A percentile compares a stretch with the other conserved stretches of the same genome.
Evolutionary conservation across 64 coral and sea anemone species (phyloP).

Genomic region (Dendrophyllia cribrosa): DNA sequence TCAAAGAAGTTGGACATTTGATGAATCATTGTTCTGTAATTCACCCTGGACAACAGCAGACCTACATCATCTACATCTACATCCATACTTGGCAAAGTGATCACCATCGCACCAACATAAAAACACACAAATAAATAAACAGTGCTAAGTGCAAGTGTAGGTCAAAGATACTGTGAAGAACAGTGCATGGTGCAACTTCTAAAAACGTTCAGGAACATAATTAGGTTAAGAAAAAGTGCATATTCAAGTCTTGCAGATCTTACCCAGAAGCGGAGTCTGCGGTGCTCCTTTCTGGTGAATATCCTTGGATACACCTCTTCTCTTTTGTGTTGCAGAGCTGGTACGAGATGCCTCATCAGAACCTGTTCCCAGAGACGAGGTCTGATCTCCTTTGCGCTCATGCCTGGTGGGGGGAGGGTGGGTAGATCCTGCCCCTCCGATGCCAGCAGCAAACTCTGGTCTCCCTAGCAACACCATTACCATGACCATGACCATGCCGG

Average conservation of each 20-base stretch:
- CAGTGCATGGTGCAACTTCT: too few relatives aligned
- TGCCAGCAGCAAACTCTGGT: constrained; percentile 92
- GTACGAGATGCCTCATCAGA: constrained; percentile 90
- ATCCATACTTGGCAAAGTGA: too few relatives aligned
- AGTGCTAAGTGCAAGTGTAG: too few relatives aligned
- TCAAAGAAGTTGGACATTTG: too few relatives aligned
- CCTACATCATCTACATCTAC: too few relatives aligned
- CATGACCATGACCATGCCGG: constrained; percentile 98
- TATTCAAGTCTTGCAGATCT: neutral
- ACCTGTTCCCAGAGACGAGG: constrained; percentile 50
- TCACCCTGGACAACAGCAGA: too few relatives aligned
- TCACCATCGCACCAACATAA: too few relatives aligned
- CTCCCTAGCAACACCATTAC: constrained; percentile 90
- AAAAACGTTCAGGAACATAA: too few relatives aligned
- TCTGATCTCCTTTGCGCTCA: constrained; percentile 71
- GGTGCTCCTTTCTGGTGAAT: constrained; percentile 8
- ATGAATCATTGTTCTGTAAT: too few relatives aligned
- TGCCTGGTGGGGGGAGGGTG: constrained; percentile 58
- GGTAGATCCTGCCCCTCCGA: constrained; percentile 59
- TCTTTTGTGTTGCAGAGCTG: constrained; percentile 75
- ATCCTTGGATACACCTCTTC: constrained; percentile 21
- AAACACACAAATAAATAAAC: too few relatives aligned
- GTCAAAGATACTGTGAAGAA: too few relatives aligned
- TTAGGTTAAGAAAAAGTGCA: too few relatives aligned
- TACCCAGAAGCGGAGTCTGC: constrained; percentile 40